Percentiles rank a stretch among this genome's conserved stretches.
Evolutionary conservation across 2,888 invertebrate species (phyloP).

Genomic region (Drosophila fulvimacula): DNA sequence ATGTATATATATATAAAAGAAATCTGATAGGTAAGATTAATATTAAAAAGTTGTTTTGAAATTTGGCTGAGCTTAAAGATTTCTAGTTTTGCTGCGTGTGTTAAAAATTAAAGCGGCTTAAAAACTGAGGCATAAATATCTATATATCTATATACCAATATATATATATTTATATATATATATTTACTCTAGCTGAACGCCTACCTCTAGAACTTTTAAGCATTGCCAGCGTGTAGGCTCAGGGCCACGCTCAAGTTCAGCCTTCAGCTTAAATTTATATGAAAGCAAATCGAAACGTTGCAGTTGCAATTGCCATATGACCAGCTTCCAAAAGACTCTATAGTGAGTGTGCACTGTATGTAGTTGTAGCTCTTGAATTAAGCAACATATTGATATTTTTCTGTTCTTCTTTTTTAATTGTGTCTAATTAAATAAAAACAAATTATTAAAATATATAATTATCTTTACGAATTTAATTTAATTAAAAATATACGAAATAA

Average conservation of each 20-base stretch:
- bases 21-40: neutral
- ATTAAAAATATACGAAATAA: no score
- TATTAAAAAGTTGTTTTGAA: neutral
- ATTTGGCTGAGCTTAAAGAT: neutral
- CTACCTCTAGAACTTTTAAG: slow-evolving; percentile 10
- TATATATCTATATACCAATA: neutral
- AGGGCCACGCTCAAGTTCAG: slow-evolving; percentile 12
- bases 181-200: neutral
- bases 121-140: neutral
- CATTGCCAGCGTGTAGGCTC: slow-evolving; percentile 2
- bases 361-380: neutral
- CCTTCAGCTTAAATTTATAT: neutral
- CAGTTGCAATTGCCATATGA: neutral
- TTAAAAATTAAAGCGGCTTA: neutral
- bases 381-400: no score
- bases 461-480: no score
- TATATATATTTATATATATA: neutral
- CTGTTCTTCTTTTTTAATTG: no score
- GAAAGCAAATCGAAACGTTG: neutral
- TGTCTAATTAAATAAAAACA: no score
- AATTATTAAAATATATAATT: no score
- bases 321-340: neutral
- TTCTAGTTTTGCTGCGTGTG: no score
- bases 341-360: neutral
- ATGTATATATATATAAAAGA: neutral